A percentile compares a stretch with the other conserved stretches of the same genome.
These are phyloP conservation scores for Masnerella sp. DNA, from an alignment of 2,888 invertebrate species.

Conservation along the genomic window DNA sequence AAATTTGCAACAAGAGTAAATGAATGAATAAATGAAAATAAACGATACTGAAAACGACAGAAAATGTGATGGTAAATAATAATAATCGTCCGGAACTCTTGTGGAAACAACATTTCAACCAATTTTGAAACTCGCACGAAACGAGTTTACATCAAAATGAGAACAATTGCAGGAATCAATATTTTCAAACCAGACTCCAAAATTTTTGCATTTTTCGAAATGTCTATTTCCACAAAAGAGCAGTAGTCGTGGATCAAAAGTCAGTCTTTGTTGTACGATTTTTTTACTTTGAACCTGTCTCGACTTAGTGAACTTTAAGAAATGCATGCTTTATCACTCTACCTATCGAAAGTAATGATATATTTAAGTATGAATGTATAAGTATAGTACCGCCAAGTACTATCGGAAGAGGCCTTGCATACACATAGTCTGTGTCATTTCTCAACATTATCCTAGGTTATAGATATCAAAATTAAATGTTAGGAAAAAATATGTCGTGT, in stretches of 20 bases:
- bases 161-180: too few species aligned
- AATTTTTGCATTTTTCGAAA: too few species aligned
- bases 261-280: constrained; percentile 47
- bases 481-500: constrained; percentile 6
- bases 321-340: constrained; percentile 38
- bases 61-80: too few species aligned
- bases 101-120: too few species aligned
- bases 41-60: too few species aligned
- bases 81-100: too few species aligned
- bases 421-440: constrained; percentile 32
- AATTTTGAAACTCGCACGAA: too few species aligned
- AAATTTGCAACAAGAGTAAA: constrained; percentile 21
- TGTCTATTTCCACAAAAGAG: too few species aligned
- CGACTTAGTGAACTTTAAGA: constrained; percentile 45
- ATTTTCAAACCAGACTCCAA: too few species aligned
- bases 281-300: constrained; percentile 22
- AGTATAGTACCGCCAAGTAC: constrained; percentile 55
- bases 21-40: constrained; percentile 9
- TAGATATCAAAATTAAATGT: constrained; percentile 30
- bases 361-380: constrained; percentile 53
- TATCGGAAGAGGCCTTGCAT: constrained; percentile 46
- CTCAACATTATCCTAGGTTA: constrained; percentile 31
- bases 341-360: constrained; percentile 42
- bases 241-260: constrained; percentile 32
- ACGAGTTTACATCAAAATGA: too few species aligned